Conservation (phyloP, 2,113 vertebrate species). For the Desmodus rotundus region DNA sequence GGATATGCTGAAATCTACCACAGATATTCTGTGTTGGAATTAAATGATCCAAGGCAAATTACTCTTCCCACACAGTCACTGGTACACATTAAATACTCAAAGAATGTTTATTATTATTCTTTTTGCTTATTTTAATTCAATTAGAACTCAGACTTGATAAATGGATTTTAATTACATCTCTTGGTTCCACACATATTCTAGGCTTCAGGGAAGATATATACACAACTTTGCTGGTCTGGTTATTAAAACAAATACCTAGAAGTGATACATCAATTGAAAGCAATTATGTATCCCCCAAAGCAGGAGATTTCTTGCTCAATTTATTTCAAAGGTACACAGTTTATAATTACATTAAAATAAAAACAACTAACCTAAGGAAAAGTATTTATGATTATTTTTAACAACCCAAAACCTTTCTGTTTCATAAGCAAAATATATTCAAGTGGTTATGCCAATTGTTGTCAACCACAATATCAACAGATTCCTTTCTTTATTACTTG, state of each 20-base stretch:
- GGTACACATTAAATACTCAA: neutral
- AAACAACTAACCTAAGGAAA: neutral
- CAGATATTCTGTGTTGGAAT: neutral
- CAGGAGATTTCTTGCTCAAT: neutral
- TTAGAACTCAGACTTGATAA: neutral
- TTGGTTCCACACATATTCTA: neutral
- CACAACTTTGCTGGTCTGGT: neutral
- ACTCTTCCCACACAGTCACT: neutral
- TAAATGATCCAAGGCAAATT: neutral
- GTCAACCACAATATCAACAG: neutral
- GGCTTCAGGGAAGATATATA: neutral
- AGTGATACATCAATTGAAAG: neutral
- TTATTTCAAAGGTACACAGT: neutral
- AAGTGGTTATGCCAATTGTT: neutral
- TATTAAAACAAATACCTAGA: neutral
- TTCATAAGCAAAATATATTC: neutral
- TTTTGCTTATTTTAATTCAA: neutral
- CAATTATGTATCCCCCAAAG: neutral
- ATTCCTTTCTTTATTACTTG: neutral
- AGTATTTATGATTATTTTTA: neutral
- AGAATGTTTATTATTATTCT: neutral
- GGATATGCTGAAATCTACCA: neutral
- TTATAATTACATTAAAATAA: neutral
- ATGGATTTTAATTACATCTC: neutral
- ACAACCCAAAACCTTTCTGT: neutral